Base-by-base conservation (phyloP, 2,797 vertebrate genomes). In the Arremon aurantiirostris region DNA sequence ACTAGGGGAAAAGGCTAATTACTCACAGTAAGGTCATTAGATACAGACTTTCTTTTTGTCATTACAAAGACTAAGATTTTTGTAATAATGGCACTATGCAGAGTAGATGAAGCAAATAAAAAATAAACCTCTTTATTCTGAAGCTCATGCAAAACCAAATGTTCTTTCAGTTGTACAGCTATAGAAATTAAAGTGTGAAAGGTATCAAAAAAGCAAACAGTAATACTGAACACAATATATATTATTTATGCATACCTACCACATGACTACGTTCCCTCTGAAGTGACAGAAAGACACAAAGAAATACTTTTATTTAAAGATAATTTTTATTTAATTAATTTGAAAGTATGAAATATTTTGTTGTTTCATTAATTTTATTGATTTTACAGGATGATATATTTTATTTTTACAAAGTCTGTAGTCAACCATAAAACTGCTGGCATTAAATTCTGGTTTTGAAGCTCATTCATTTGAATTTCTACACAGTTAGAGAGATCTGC, bases 51-150 rank as follows among this genome's bases (percentile, higher is more conserved):
- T 94, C 86, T 94, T 96, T 95, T 91, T 90, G 69, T 95, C 95
- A 96, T 96, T 96, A 97, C 56, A 90, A 96, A 96, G 92, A 95
- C 93, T 95, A 95, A 93, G 96, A 97, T 96, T 97, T 97, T 95
- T 96, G 81, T 68, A 89, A 90, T 96, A 96, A 94, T 83, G 69
- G 57, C 66, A 71, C 26, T 95, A 63, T 42, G 69, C 84, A 49
- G 83, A 97, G 85, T 81, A 95, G 96, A 85, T 96, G 95, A 97
- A 96, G 91, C 92, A 96, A 95, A 97, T 96, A 95, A 96, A 96
- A 96, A 97, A 95, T 89, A 95, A 72, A 82, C 39, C 44, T 85
- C 53, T 82, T 94, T 93, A 94, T 93, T 92, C 76, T 87, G 85
- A 95, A 87, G 79, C 50, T 94, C 86, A 93, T 89, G 89, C 59